Base-by-base conservation (phyloP, 2,113 vertebrate species). In the Dromas ardeola region DNA sequence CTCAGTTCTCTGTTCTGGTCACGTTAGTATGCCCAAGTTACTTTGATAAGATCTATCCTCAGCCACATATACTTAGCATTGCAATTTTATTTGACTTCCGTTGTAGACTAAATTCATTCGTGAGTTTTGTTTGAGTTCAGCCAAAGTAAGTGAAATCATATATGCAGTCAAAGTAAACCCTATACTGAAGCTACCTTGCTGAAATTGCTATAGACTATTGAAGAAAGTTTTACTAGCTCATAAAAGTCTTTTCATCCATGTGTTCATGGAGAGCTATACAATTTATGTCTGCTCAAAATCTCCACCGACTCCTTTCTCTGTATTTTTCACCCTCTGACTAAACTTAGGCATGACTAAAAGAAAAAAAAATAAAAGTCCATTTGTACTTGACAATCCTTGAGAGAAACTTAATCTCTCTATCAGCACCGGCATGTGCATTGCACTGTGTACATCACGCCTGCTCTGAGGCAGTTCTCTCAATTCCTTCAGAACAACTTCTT, bases 371-470 rank as follows among this genome's bases (percentile, higher is more conserved):
- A 78, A 88, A 76, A 69, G 10, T 88, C 18, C 32, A 53, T 85
- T 95, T 86, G 15, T 78, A 83, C n/a, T 93, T 69, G 30, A 80
- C 56, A 76, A 50, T 67, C 53, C 87, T 88, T 86, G 45, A 72
- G 53, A 79, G 92, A 98, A 95, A 92, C 23, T 85, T 77, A 79
- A 79, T 90, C 63, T 95, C 81, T 90, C 40, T 95, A 80, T 95
- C 81, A 94, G 22, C 71, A 49, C n/a, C 76, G 86, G 17, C 26
- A 55, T 81, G 74, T 77, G 55, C 8, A 1, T 52, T 63, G 43
- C 47, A 34, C 78, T 83, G 66, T 59, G 26, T 61, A 55, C 53
- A 56, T 69, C 22, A 50, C 0, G 10, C 45, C 56, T 58, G 25
- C 78, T 73, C 50, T 81, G 74, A 82, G 92, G 66, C 40, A 72